phyloP scores from a whole-genome alignment of 1,140 invertebrate species.

The Bacillus rossius region DNA sequence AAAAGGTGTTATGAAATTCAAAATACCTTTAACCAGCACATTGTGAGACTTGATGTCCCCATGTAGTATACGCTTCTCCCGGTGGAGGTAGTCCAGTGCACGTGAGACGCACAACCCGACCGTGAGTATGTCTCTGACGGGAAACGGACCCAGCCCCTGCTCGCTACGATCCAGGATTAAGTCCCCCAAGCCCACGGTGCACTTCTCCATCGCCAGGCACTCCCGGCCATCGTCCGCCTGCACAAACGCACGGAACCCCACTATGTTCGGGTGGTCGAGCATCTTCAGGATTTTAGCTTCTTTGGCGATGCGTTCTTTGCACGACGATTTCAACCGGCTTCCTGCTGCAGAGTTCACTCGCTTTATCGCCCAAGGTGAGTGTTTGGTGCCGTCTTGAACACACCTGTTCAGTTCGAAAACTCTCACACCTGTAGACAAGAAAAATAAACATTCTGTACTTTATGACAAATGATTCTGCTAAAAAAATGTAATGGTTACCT shows the following conservation, averaged over 20 bases:
- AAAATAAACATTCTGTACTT: neutral
- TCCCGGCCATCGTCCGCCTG: slow-evolving; percentile 48
- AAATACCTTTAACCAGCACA: slow-evolving; percentile 49
- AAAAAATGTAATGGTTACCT: no score
- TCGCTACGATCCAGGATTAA: slow-evolving; percentile 65
- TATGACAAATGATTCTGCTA: no score
- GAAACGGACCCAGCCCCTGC: slow-evolving; percentile 50
- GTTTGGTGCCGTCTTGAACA: slow-evolving; percentile 52
- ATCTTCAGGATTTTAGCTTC: slow-evolving; percentile 66
- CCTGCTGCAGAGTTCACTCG: slow-evolving; percentile 49
- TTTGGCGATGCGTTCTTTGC: slow-evolving; percentile 51
- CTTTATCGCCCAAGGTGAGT: slow-evolving; percentile 81
- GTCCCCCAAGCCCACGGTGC: slow-evolving; percentile 46
- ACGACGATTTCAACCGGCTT: slow-evolving; percentile 30
- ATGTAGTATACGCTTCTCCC: slow-evolving; percentile 63
- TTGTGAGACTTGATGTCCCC: slow-evolving; percentile 85
- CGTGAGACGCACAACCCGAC: slow-evolving; percentile 58
- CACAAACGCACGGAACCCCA: slow-evolving; percentile 69
- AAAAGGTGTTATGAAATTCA: no score
- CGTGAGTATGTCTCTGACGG: slow-evolving; percentile 56
- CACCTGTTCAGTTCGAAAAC: slow-evolving; percentile 71
- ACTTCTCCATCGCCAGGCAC: slow-evolving; percentile 48
- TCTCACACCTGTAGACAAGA: slow-evolving; percentile 55
- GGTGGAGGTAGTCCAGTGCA: slow-evolving; percentile 75
- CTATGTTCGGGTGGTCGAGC: slow-evolving; percentile 76